Evolutionary conservation across 2,113 vertebrate species (phyloP), one percentile per base, ranked within the genome.

Genomic region (Sapayoa aenigma): DNA sequence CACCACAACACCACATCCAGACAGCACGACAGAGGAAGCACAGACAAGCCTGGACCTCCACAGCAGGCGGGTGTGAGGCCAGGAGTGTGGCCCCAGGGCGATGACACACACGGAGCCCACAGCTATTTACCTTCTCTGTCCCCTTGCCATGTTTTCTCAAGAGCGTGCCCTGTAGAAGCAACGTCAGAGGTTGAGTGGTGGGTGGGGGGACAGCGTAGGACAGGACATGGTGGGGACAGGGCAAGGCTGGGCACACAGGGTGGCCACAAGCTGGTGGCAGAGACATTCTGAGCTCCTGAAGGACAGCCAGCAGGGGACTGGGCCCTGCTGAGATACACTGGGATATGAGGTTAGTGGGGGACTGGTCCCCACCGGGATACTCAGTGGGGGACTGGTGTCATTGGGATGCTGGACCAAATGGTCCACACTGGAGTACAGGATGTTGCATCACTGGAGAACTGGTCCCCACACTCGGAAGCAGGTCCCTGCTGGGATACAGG

Each of bases 71-170:
- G 73, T 46, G 41, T 10, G 55, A 60, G 86, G 42, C 83, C 90
- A 68, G n/a, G 0, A 25, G 60, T 0, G 73, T 24, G 84, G 72
- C 87, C 90, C 72, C 9, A 0, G 82, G 82, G 37, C 14, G 3
- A 90, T 71, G 87, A 96, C 96, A 96, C 95, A 97, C 96, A 97
- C 6, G 90, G 76, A 69, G 66, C 81, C 92, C 91, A 88, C 71
- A 47, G 69, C 97, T 95, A 92, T 91, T 98, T 98, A 98, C 98
- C 98, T 98, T 98, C 97, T 98, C 98, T 96, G 98, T 97, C 94
- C 98, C 98, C 97, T 98, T 98, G 98, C 98, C 98, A 97, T 98
- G 98, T 96, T 98, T 98, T 98, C 98, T 98, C 98, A 98, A 98
- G 97, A 98, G 98, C 89, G 97, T 98, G 52, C 98, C 98, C 98